phyloP scores from a whole-genome alignment of 1,140 invertebrate species.

The Dryas iulia region DNA sequence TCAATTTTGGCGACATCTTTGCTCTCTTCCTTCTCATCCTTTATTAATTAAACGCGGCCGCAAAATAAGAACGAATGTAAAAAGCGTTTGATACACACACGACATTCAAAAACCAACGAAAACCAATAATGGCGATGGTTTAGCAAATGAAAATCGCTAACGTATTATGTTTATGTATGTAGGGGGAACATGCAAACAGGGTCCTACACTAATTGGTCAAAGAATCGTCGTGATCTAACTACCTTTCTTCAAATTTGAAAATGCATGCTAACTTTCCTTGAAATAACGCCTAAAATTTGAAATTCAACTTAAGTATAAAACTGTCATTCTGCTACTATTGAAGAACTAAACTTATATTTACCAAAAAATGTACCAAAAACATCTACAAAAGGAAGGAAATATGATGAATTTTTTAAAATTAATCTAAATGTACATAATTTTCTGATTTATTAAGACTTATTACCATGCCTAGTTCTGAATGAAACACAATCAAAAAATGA shows the following conservation, averaged over 20 bases:
- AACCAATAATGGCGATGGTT: conserved; percentile 44
- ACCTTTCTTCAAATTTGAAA: conserved; percentile 1
- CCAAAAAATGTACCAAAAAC: conserved; percentile 5
- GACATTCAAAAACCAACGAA: conserved; percentile 40
- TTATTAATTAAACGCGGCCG: conserved; percentile 64
- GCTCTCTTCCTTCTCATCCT: conserved; percentile 60
- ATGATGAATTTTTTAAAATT: not conserved
- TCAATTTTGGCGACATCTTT: conserved; percentile 64
- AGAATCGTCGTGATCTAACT: conserved; percentile 7
- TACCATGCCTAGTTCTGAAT: conserved; percentile 20
- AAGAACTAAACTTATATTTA: conserved; percentile 10
- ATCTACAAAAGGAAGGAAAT: not conserved
- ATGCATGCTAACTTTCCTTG: conserved; percentile 16
- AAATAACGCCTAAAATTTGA: conserved; percentile 2
- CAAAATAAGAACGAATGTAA: conserved; percentile 70
- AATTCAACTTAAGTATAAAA: conserved; percentile 9
- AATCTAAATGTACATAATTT: not conserved
- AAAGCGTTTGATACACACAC: conserved; percentile 51
- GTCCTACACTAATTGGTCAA: conserved; percentile 1
- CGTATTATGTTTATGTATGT: conserved; percentile 26
- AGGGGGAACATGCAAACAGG: conserved; percentile 23
- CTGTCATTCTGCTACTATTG: not conserved
- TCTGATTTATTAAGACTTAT: conserved; percentile 2
- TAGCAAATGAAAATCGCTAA: conserved; percentile 54
- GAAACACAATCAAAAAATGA: conserved; percentile 7